phyloP scores from a whole-genome alignment of 1,140 invertebrate genomes.

The Battus philenor region DNA sequence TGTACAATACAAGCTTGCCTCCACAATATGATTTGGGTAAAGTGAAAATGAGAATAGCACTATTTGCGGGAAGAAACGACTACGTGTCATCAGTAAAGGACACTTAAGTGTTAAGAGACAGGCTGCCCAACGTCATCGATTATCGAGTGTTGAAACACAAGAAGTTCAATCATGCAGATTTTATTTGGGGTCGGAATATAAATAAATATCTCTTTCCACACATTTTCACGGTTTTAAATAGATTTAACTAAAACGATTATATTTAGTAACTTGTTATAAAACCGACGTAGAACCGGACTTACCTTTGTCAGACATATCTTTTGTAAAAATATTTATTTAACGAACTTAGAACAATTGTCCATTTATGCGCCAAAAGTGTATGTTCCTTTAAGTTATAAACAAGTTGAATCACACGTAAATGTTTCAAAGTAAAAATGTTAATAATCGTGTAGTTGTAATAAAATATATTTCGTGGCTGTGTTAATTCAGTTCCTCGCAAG shows the following conservation, averaged over 20 bases:
- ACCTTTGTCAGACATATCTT: too few relatives aligned
- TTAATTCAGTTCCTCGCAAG: too few relatives aligned
- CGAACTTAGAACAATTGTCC: too few relatives aligned
- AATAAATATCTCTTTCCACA: slow-evolving; percentile 48
- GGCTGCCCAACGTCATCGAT: slow-evolving; percentile 64
- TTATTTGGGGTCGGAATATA: slow-evolving; percentile 74
- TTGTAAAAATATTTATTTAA: too few relatives aligned
- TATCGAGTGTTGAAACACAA: slow-evolving; percentile 27
- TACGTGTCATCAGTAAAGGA: slow-evolving; percentile 75
- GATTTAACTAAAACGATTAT: slow-evolving; percentile 14
- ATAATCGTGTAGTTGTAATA: too few relatives aligned
- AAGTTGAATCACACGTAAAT: too few relatives aligned
- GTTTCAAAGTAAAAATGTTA: too few relatives aligned
- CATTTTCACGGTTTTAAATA: slow-evolving; percentile 29
- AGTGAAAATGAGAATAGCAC: slow-evolving; percentile 75
- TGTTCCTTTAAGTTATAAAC: too few relatives aligned
- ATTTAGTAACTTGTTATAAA: background rate
- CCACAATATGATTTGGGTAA: slow-evolving; percentile 76
- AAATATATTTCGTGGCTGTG: too few relatives aligned
- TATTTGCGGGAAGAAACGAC: slow-evolving; percentile 77
- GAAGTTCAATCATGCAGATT: slow-evolving; percentile 67
- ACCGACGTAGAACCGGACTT: too few relatives aligned
- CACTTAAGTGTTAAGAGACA: slow-evolving; percentile 59
- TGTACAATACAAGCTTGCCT: slow-evolving; percentile 70
- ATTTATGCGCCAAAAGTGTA: too few relatives aligned